Evolutionary conservation across 2,797 vertebrate species (phyloP).

Genomic region (Coracias cyanogaster): DNA sequence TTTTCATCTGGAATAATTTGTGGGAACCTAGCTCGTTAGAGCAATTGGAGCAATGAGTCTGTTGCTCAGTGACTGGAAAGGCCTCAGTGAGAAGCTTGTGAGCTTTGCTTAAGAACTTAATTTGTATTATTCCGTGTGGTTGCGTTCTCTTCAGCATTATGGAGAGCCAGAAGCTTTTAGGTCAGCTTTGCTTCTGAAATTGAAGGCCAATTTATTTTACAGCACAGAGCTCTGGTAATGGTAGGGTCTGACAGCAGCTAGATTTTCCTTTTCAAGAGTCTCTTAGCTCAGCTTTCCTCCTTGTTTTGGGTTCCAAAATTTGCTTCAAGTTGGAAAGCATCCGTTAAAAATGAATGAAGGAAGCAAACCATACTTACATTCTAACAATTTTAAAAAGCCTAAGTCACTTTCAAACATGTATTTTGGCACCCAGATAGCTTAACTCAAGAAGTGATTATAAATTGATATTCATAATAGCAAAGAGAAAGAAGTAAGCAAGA

Average conservation of each 20-base stretch:
- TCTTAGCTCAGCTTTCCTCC: neutral
- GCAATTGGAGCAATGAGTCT: constrained; percentile 26
- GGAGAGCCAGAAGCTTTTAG: constrained; percentile 18
- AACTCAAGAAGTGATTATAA: neutral
- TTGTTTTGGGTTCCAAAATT: neutral
- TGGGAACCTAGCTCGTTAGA: neutral
- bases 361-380: neutral
- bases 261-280: neutral
- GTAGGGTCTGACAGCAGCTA: neutral
- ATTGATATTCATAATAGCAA: neutral
- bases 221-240: neutral
- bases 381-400: neutral
- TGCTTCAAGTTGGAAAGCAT: neutral
- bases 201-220: neutral
- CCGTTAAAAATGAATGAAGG: neutral
- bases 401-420: neutral
- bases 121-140: constrained; percentile 38
- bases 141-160: constrained; percentile 1
- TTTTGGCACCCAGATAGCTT: neutral
- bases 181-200: constrained; percentile 38
- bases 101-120: constrained; percentile 39
- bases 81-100: constrained; percentile 29
- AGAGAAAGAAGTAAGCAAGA: neutral
- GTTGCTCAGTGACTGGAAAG: neutral
- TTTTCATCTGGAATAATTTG: neutral